Base-by-base conservation (phyloP, 1,140 invertebrate species). In the Babylonia areolata region DNA sequence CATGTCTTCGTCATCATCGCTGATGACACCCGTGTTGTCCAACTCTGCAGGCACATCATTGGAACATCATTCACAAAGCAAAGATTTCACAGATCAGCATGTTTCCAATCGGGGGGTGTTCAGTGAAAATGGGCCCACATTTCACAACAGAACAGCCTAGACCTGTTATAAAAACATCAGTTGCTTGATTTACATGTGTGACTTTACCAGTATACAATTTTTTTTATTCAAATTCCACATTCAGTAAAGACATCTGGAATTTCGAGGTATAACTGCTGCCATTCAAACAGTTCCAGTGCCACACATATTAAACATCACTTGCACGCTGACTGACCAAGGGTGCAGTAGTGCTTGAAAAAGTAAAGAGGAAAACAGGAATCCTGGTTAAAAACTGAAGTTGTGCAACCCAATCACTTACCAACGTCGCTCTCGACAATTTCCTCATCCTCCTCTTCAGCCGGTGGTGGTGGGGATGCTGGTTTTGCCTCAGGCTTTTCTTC, bases 341-440 rank as follows among this genome's bases (percentile, higher is more conserved):
- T n/a, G n/a, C n/a, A n/a, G n/a, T n/a, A n/a, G n/a, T n/a, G n/a
- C n/a, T n/a, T n/a, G n/a, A n/a, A n/a, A n/a, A n/a, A n/a, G n/a
- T n/a, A n/a, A n/a, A n/a, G n/a, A n/a, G n/a, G n/a, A n/a, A n/a
- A n/a, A n/a, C n/a, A n/a, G n/a, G n/a, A n/a, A n/a, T n/a, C n/a
- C n/a, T n/a, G n/a, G n/a, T n/a, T n/a, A n/a, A n/a, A n/a, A n/a
- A n/a, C n/a, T n/a, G n/a, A n/a, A n/a, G n/a, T n/a, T n/a, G n/a
- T n/a, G n/a, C n/a, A n/a, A n/a, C n/a, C n/a, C n/a, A n/a, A n/a
- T 54, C 28, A 83, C 88, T 87, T 81, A 93, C 92, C 92, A 81
- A 92, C 46, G 81, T 93, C 92, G 91, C 91, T 94, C 69, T 93
- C 93, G 28, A 92, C 89, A 85, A 90, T 92, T 46, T 93, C 93